Evolutionary conservation across 1,140 invertebrate species (phyloP).

Genomic region (Meloidogyne hapla): DNA sequence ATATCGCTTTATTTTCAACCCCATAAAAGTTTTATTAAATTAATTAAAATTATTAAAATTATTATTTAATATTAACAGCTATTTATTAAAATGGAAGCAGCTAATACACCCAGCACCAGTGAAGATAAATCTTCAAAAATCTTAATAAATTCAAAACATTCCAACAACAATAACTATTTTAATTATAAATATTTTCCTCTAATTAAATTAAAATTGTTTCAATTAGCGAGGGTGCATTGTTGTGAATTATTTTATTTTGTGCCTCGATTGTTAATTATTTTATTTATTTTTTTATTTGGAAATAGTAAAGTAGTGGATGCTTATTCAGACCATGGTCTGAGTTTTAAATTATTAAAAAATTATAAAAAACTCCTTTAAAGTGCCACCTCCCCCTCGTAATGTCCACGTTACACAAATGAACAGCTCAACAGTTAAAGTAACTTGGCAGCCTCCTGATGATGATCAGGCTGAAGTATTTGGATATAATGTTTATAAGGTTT

Average conservation of each 20-base stretch:
- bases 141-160: too few relatives aligned
- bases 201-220: background rate
- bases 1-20: background rate
- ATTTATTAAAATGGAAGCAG: background rate
- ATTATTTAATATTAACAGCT: background rate
- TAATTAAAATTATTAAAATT: too few relatives aligned
- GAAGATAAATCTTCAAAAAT: background rate
- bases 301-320: background rate
- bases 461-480: slow-evolving; percentile 51
- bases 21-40: too few relatives aligned
- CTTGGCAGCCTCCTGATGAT: slow-evolving; percentile 55
- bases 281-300: background rate
- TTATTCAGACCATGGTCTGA: slow-evolving; percentile 13
- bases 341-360: background rate
- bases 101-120: background rate
- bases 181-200: background rate
- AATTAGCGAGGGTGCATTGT: background rate
- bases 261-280: background rate
- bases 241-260: background rate
- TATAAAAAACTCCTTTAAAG: slow-evolving; percentile 50
- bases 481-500: slow-evolving; percentile 55
- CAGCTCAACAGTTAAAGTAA: slow-evolving; percentile 56
- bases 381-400: slow-evolving; percentile 56
- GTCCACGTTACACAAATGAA: slow-evolving; percentile 56
- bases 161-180: background rate